Conservation (phyloP, 2,113 vertebrate genomes). For the Salminus brasiliensis region DNA sequence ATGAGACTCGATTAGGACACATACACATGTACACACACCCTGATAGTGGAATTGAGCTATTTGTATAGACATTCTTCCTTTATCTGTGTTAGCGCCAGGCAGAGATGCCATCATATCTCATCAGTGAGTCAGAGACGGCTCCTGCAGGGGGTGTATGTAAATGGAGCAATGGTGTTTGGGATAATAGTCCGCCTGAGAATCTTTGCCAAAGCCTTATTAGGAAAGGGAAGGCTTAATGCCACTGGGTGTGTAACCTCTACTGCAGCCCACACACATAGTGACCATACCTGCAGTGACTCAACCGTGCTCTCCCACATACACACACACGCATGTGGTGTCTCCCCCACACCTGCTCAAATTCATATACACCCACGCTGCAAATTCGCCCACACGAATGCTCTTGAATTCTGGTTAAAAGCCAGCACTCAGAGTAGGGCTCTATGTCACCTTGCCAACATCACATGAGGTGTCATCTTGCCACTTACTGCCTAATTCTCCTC, state of each 20-base stretch:
- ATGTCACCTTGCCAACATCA: background rate
- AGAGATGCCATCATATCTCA: background rate
- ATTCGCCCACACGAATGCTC: background rate
- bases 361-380: constrained; percentile 1
- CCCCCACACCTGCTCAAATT: constrained; percentile 29
- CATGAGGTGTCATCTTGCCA: background rate
- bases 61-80: background rate
- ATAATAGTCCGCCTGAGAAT: constrained; percentile 3
- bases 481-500: background rate
- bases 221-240: constrained; percentile 37
- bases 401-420: background rate
- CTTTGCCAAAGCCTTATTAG: constrained; percentile 33
- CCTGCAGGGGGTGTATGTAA: background rate
- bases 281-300: constrained; percentile 25
- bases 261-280: constrained; percentile 33
- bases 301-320: constrained; percentile 13
- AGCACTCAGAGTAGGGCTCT: background rate
- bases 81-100: background rate
- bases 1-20: constrained; percentile 4
- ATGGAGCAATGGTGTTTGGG: constrained; percentile 3
- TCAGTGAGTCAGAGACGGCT: constrained; percentile 20
- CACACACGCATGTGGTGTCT: constrained; percentile 18
- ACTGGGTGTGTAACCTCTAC: constrained; percentile 20
- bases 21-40: background rate
- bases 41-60: background rate